Conservation (phyloP, 2,888 invertebrate genomes). For the Rugalucina vietnamica region DNA sequence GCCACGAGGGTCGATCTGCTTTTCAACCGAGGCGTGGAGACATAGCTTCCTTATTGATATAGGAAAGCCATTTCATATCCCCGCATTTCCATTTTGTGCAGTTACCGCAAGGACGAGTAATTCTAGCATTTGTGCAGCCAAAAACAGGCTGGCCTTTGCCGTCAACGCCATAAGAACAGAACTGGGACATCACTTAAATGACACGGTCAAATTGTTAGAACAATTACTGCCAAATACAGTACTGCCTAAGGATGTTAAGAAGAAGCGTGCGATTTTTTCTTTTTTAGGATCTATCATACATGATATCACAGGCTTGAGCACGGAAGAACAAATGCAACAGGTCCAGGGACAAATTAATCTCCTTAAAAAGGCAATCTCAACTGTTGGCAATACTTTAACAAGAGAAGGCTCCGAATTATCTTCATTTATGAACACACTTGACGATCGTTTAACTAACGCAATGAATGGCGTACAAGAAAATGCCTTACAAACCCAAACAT, state of each 20-base stretch:
- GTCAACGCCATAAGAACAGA: neutral
- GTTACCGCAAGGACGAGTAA: too few relatives aligned
- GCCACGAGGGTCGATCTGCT: too few relatives aligned
- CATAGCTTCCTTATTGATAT: too few relatives aligned
- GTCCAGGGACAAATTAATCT: neutral
- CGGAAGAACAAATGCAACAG: neutral
- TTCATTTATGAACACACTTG: neutral
- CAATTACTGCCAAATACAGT: neutral
- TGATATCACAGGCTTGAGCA: neutral
- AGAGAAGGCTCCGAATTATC: neutral
- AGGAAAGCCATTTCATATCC: too few relatives aligned
- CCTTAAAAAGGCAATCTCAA: neutral
- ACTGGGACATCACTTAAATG: neutral
- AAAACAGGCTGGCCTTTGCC: too few relatives aligned
- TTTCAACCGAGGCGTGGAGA: too few relatives aligned
- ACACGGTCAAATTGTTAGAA: neutral
- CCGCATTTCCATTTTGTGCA: too few relatives aligned
- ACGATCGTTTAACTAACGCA: neutral
- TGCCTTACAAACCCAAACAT: neutral
- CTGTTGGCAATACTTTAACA: neutral
- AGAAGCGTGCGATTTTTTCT: neutral
- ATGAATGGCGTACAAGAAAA: neutral
- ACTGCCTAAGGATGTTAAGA: neutral
- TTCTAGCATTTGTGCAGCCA: too few relatives aligned
- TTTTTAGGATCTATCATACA: neutral